Conservation (phyloP, 2,888 invertebrate genomes). For the Ophioninae sp. region DNA sequence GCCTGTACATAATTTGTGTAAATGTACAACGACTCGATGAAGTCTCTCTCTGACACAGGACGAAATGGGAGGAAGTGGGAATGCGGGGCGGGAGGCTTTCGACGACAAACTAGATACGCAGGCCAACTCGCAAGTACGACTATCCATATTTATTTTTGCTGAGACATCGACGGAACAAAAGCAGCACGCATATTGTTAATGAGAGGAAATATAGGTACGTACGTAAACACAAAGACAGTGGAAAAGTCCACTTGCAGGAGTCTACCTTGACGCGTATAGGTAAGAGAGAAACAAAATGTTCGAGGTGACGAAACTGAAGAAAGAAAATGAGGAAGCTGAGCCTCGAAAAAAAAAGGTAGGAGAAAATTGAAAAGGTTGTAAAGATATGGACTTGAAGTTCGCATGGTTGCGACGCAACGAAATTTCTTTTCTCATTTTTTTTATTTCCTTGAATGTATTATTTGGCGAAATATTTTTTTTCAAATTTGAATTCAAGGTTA, state of each 20-base stretch:
- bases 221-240: background rate
- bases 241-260: background rate
- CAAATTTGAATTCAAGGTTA: too few species aligned
- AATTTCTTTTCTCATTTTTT: too few species aligned
- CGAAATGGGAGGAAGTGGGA: too few species aligned
- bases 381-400: too few species aligned
- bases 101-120: constrained; percentile 15
- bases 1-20: constrained; percentile 18
- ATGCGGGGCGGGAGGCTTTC: background rate
- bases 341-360: too few species aligned
- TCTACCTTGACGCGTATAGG: background rate
- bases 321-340: background rate
- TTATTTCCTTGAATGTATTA: too few species aligned
- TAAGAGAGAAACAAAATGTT: background rate
- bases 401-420: too few species aligned
- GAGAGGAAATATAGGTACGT: constrained; percentile 31
- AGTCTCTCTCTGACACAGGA: constrained; percentile 14
- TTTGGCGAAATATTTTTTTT: too few species aligned
- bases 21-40: constrained; percentile 10
- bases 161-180: background rate
- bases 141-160: constrained; percentile 23
- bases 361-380: too few species aligned
- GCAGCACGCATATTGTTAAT: constrained; percentile 36
- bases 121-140: constrained; percentile 5
- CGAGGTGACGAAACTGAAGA: background rate